phyloP scores from a whole-genome alignment of 2,888 invertebrate species.

The Theodoxus fluviatilis region DNA sequence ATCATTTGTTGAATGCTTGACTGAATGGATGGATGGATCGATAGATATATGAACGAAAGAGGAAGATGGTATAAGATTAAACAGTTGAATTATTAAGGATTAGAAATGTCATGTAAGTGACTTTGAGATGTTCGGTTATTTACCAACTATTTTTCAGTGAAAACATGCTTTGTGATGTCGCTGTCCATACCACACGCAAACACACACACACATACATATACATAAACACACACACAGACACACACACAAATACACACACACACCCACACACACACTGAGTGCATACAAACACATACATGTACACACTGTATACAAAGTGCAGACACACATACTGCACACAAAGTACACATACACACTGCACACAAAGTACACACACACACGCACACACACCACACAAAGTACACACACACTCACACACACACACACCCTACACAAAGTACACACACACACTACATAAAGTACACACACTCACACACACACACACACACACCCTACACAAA shows the following conservation, averaged over 20 bases:
- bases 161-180: too few relatives aligned
- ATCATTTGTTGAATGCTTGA: too few relatives aligned
- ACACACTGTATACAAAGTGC: not conserved
- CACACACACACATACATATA: not conserved
- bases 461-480: slow-evolving; percentile 24
- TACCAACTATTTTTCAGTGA: too few relatives aligned
- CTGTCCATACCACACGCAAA: slow-evolving; percentile 26
- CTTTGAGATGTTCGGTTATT: too few relatives aligned
- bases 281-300: not conserved
- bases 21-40: too few relatives aligned
- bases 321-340: slow-evolving; percentile 18
- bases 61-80: too few relatives aligned
- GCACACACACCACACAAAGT: not conserved
- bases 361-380: not conserved
- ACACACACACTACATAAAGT: slow-evolving; percentile 26
- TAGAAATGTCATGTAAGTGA: too few relatives aligned
- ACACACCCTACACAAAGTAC: too few relatives aligned
- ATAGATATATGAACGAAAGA: too few relatives aligned
- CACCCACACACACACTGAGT: slow-evolving; percentile 3
- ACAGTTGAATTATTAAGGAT: too few relatives aligned
- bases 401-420: not conserved
- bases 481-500: not conserved
- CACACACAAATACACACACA: not conserved
- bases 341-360: slow-evolving; percentile 11
- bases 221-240: not conserved